Evolutionary conservation across 2,113 vertebrate genomes (phyloP).

Genomic region (Marmota monax): DNA sequence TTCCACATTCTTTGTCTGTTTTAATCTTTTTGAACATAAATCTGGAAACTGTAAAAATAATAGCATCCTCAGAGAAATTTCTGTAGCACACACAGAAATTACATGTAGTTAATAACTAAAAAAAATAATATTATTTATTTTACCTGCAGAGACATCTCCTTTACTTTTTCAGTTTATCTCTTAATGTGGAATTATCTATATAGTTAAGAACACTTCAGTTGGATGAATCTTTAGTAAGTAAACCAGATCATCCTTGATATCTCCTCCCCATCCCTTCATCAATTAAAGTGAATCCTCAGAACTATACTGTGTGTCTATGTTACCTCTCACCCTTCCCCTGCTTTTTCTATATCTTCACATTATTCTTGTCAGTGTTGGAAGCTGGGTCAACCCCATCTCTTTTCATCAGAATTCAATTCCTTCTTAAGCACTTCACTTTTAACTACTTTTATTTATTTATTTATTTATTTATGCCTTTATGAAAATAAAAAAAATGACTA

Average conservation of each 20-base stretch:
- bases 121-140: background rate
- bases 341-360: background rate
- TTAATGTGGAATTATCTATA: background rate
- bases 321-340: background rate
- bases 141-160: background rate
- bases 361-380: background rate
- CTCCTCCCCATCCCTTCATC: background rate
- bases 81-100: background rate
- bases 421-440: background rate
- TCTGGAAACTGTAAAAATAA: background rate
- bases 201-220: background rate
- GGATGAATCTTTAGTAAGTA: background rate
- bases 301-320: background rate
- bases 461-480: background rate
- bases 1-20: background rate
- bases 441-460: background rate
- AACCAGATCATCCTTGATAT: background rate
- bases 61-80: background rate
- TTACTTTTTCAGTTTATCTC: background rate
- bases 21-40: background rate
- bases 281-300: background rate
- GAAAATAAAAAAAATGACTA: background rate
- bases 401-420: background rate
- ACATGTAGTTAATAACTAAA: background rate
- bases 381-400: background rate